phyloP scores from a whole-genome alignment of 2,888 invertebrate species.

The Nipponacmea schrenckii region DNA sequence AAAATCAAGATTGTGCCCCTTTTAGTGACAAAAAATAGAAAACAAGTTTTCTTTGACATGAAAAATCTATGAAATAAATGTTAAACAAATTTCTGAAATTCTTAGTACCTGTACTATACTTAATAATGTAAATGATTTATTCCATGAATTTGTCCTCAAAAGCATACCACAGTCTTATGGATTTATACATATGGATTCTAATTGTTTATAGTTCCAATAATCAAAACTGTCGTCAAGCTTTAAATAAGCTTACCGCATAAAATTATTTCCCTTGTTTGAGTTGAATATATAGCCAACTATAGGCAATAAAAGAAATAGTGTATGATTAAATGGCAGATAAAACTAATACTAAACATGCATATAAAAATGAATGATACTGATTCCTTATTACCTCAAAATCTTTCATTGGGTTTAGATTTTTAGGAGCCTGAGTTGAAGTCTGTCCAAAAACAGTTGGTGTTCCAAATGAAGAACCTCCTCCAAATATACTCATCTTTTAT shows the following conservation, averaged over 20 bases:
- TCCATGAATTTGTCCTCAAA: no score
- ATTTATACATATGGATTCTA: no score
- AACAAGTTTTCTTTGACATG: no score
- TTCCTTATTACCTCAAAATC: conserved; percentile 64
- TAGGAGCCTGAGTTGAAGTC: conserved; percentile 36
- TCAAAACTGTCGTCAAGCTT: no score
- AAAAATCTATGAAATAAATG: not conserved
- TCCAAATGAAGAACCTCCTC: conserved; percentile 35
- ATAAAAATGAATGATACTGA: not conserved
- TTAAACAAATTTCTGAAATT: conserved; percentile 7
- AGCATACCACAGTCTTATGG: no score
- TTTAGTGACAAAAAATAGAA: no score
- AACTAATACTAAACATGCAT: not conserved
- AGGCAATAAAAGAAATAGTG: not conserved
- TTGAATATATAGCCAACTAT: no score
- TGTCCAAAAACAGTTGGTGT: conserved; percentile 41
- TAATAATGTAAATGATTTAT: no score
- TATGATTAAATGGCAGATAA: not conserved
- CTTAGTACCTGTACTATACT: not conserved
- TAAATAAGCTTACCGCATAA: no score
- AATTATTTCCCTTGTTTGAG: no score
- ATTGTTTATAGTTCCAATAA: no score
- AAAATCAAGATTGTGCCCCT: no score
- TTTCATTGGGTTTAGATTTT: conserved; percentile 66
- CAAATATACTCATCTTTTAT: conserved; percentile 38